Conservation (phyloP, 2,797 vertebrate genomes). For the Anguilla marmorata region DNA sequence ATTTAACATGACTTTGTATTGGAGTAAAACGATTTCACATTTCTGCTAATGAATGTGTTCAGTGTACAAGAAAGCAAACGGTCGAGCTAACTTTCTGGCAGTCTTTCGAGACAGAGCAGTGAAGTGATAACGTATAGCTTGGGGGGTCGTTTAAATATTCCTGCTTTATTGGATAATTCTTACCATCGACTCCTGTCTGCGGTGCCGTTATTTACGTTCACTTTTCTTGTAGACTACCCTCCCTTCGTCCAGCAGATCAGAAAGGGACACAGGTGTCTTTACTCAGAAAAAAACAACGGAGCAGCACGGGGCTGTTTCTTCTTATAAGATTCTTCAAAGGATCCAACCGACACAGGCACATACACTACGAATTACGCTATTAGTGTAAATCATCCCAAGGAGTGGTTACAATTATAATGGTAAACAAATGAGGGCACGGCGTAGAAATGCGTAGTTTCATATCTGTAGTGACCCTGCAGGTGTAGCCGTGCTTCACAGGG, state of each 20-base stretch:
- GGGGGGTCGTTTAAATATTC: constrained; percentile 1
- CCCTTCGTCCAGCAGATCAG: neutral
- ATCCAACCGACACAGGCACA: constrained; percentile 49
- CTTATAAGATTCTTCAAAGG: constrained; percentile 52
- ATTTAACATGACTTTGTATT: neutral
- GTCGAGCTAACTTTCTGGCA: neutral
- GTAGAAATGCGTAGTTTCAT: constrained; percentile 65
- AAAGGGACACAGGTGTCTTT: constrained; percentile 73
- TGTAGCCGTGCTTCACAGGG: constrained; percentile 59
- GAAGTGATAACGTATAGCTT: neutral
- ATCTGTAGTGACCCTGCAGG: constrained; percentile 69
- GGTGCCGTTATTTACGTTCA: neutral
- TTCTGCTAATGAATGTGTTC: neutral
- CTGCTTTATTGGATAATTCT: neutral
- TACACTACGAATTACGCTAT: constrained; percentile 55
- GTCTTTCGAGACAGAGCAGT: neutral
- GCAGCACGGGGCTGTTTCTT: constrained; percentile 41
- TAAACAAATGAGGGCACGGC: constrained; percentile 74
- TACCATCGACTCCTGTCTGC: neutral
- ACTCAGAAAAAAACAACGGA: constrained; percentile 54
- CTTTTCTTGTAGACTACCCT: neutral
- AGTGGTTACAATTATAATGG: constrained; percentile 63
- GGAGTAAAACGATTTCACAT: neutral
- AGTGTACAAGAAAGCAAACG: neutral
- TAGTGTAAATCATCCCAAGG: constrained; percentile 68